Conservation (phyloP, 2,888 invertebrate genomes). For the Hermodice carunculata region DNA sequence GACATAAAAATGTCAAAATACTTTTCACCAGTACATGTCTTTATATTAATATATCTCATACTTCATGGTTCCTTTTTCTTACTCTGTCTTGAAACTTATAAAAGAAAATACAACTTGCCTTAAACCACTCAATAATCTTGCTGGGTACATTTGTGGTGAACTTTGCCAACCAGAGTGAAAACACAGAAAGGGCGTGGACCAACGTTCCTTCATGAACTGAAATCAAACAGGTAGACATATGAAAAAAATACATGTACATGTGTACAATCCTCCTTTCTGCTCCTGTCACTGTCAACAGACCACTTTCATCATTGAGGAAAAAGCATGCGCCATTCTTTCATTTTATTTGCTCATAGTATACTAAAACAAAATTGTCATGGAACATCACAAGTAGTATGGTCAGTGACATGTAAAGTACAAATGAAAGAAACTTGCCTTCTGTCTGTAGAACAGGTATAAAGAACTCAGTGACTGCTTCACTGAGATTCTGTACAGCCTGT, state of each 20-base stretch:
- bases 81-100: neutral
- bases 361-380: too few species aligned
- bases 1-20: too few species aligned
- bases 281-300: too few species aligned
- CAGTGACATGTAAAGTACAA: neutral
- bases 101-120: conserved; percentile 52
- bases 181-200: conserved; percentile 83
- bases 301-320: too few species aligned
- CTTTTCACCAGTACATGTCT: too few species aligned
- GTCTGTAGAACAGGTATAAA: conserved; percentile 84
- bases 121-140: conserved; percentile 76
- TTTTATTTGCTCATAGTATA: too few species aligned
- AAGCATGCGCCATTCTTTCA: too few species aligned
- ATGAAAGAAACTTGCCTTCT: conserved; percentile 73
- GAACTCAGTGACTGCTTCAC: conserved; percentile 77
- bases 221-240: conserved; percentile 31
- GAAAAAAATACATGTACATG: neutral
- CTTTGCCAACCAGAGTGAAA: conserved; percentile 83
- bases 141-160: conserved; percentile 78
- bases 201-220: conserved; percentile 90
- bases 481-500: conserved; percentile 73
- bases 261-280: neutral
- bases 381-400: conserved; percentile 4
- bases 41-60: too few species aligned
- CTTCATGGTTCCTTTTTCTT: neutral